Percentiles rank a stretch among this genome's conserved stretches.
phyloP scores from a whole-genome alignment of 2,888 invertebrate species.

The Cylloceria caligata region DNA sequence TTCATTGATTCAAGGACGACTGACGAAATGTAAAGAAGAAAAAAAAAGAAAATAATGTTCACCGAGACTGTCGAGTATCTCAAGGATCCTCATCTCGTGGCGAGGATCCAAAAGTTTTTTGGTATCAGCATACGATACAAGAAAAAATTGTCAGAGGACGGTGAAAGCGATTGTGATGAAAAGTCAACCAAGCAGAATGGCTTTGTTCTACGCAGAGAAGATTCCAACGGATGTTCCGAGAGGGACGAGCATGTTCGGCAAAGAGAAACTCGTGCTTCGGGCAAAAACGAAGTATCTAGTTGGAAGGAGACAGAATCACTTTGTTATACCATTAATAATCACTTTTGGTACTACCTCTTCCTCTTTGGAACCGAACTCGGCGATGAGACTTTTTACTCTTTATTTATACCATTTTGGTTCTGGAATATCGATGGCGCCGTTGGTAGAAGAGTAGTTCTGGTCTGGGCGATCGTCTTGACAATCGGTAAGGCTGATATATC shows the following conservation, averaged over 20 bases:
- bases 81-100: conserved; percentile 91
- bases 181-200: conserved; percentile 64
- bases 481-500: conserved; percentile 87
- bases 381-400: conserved; percentile 95
- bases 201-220: conserved; percentile 73
- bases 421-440: conserved; percentile 97
- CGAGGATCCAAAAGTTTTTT: conserved; percentile 92
- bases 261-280: conserved; percentile 55
- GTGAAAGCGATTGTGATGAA: conserved; percentile 48
- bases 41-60: conserved; percentile 59
- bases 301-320: conserved; percentile 83
- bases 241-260: neutral
- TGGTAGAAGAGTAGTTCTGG: conserved; percentile 92
- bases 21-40: conserved; percentile 37
- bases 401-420: conserved; percentile 97
- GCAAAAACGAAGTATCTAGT: conserved; percentile 84
- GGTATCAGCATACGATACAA: conserved; percentile 87
- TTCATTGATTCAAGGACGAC: conserved; percentile 24
- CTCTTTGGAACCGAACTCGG: conserved; percentile 94
- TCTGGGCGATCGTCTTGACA: conserved; percentile 94
- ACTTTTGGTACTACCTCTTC: conserved; percentile 94
- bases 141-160: neutral
- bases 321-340: conserved; percentile 88
- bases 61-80: conserved; percentile 87
- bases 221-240: conserved; percentile 45